A percentile compares a stretch with the other conserved stretches of the same genome.
Evolutionary conservation across 2,797 vertebrate species (phyloP).

Genomic region (Sorex maritimensis): DNA sequence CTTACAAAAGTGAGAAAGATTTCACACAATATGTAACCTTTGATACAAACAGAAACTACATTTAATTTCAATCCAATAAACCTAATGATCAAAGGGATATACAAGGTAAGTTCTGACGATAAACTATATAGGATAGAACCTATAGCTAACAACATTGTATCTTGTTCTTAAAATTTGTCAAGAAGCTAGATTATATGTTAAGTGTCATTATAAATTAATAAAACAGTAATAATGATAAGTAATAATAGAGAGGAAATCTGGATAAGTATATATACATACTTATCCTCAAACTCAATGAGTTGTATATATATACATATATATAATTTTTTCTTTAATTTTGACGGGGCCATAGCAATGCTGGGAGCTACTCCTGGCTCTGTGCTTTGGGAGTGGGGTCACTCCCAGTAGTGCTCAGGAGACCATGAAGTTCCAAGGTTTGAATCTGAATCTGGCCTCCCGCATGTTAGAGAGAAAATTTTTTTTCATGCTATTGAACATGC

Average conservation of each 20-base stretch:
- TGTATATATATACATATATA: not conserved
- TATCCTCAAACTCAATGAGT: not conserved
- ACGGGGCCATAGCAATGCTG: too few species aligned
- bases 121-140: not conserved
- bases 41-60: not conserved
- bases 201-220: not conserved
- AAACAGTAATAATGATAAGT: not conserved
- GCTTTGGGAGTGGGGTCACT: too few species aligned
- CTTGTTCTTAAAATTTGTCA: not conserved
- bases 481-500: not conserved
- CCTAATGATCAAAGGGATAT: constrained; percentile 21
- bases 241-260: not conserved
- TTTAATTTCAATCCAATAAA: constrained; percentile 48
- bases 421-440: too few species aligned
- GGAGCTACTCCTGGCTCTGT: too few species aligned
- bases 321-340: too few species aligned
- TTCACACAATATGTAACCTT: not conserved
- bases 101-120: not conserved
- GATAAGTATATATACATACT: not conserved
- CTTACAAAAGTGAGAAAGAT: not conserved
- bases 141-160: not conserved
- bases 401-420: too few species aligned
- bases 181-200: not conserved
- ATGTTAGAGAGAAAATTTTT: too few species aligned
- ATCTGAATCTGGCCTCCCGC: too few species aligned